phyloP scores from a whole-genome alignment of 2,797 vertebrate genomes.

The Muraenolepis orangiensis region DNA sequence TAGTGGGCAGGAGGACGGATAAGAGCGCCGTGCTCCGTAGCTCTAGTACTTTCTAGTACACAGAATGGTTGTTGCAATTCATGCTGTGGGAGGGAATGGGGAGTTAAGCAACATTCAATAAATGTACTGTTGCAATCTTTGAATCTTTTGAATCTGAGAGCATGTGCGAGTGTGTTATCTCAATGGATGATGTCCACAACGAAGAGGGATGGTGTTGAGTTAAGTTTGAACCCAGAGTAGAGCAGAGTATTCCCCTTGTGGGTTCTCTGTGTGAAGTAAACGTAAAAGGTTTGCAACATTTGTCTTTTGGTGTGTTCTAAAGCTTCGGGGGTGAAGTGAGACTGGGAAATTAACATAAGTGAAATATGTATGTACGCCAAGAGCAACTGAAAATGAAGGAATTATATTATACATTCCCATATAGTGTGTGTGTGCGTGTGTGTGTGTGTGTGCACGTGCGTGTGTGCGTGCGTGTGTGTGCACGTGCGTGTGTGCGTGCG shows the following conservation, averaged over 20 bases:
- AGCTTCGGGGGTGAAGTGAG: not conserved
- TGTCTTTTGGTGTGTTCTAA: not conserved
- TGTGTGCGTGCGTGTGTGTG: too few relatives aligned
- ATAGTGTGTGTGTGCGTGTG: not conserved
- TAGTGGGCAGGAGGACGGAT: not conserved
- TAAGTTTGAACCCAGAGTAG: not conserved
- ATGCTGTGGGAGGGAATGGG: too few relatives aligned
- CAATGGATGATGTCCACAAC: not conserved
- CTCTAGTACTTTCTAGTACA: too few relatives aligned
- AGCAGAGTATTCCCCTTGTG: not conserved
- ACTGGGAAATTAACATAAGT: not conserved
- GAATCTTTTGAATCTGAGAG: too few relatives aligned
- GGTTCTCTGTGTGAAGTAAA: not conserved
- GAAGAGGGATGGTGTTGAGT: not conserved
- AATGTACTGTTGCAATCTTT: too few relatives aligned
- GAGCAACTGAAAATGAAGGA: not conserved
- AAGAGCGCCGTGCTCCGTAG: not conserved
- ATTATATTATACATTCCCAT: not conserved
- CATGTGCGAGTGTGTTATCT: not conserved
- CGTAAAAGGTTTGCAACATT: too few relatives aligned
- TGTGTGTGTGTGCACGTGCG: not conserved
- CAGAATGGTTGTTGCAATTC: too few relatives aligned
- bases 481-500: too few relatives aligned
- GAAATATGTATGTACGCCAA: too few relatives aligned
- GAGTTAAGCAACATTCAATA: too few relatives aligned